Evolutionary conservation across 2,797 vertebrate species (phyloP).

Genomic region (Smutsia temminckii): DNA sequence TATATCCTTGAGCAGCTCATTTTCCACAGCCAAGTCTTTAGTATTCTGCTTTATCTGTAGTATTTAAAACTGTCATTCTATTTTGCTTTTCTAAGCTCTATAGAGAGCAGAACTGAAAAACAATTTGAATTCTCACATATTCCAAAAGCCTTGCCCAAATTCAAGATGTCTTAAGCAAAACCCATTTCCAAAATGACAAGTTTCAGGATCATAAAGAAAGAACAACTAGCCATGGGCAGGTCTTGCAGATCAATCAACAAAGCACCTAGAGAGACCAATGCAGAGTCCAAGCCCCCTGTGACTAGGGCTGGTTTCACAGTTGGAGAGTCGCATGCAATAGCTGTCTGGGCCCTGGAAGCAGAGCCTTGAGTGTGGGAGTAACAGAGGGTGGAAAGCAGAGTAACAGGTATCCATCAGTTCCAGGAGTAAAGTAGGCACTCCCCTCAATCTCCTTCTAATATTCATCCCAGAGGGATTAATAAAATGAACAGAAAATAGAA

Average conservation of each 20-base stretch:
- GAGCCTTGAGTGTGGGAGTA: background rate
- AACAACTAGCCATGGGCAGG: background rate
- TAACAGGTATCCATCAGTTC: background rate
- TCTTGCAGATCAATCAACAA: background rate
- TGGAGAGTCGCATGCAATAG: background rate
- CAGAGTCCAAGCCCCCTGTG: background rate
- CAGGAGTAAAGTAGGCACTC: background rate
- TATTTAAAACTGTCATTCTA: conserved; percentile 22
- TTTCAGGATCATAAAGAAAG: conserved; percentile 1
- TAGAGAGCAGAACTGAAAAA: background rate
- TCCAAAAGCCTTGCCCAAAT: conserved; percentile 8
- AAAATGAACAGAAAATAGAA: background rate
- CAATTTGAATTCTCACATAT: conserved; percentile 22
- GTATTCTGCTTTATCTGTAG: conserved; percentile 18
- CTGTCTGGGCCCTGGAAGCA: background rate
- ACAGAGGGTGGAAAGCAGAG: background rate
- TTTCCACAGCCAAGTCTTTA: conserved; percentile 27
- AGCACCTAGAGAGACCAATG: background rate
- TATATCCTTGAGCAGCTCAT: background rate
- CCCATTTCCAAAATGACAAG: background rate
- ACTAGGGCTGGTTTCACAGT: background rate
- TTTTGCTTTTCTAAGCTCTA: background rate
- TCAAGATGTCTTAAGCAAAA: conserved; percentile 11
- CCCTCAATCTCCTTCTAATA: background rate
- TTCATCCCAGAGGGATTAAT: background rate